Base-by-base conservation (phyloP, 2,888 invertebrate genomes). In the Candidula unifasciata region DNA sequence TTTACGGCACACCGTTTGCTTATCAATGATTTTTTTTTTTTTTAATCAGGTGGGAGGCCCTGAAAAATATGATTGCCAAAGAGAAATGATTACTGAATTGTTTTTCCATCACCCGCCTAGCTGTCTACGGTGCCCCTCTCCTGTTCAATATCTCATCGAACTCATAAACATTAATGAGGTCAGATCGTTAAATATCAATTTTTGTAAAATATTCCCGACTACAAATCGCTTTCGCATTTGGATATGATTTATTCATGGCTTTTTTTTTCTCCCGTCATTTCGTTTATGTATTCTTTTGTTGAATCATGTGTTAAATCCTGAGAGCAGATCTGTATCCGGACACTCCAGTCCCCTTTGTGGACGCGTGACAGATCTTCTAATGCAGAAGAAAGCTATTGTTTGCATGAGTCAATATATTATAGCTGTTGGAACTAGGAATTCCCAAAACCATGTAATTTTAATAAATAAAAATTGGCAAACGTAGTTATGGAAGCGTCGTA, bases 81-180 rank as follows among this genome's bases (percentile, higher is more conserved):
- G 44, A 44, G 44, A 44, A 44, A 44, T 44, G 44, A 44, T 44
- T 44, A 13, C 44, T 44, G 44, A 44, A n/a, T n/a, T n/a, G n/a
- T 44, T 44, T 44, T 44, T 44, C 13, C 44, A 44, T 44, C 44
- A 44, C 44, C 6, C n/a, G 27, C 37, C 73, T 3, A 44, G 73
- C 16, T 60, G 6, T 60, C n/a, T 60, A 60, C 60, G 3, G 2
- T 52, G 8, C 52, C 24, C 44, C 37, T 5, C 73, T n/a, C 52
- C 73, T 10, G 13, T 5, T 37, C 69, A 60, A 24, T 18, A 35
- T 21, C 69, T 37, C 27, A 35, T 37, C 2, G 27, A 73, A 21
- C 73, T 73, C 44, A 73, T 73, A 44, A 73, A 73, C 52, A 73
- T 73, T 73, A 73, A 73, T 71, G 71, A 71, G 71, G 71, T 35